Conservation (phyloP, 2,113 vertebrate genomes). For the Upupa epops region DNA sequence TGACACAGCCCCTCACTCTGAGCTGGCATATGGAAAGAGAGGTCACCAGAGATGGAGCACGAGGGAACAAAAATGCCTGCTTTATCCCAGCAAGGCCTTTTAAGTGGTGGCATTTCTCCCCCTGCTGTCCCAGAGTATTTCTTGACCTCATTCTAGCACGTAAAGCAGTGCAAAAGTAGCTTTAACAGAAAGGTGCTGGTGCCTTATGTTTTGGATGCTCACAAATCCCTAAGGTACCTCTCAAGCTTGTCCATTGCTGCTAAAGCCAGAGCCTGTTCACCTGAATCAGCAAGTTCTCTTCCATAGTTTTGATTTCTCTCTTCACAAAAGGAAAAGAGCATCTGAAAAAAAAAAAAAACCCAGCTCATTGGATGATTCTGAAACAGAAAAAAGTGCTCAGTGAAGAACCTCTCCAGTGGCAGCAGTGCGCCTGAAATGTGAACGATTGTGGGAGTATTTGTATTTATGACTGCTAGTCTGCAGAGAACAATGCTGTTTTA, state of each 20-base stretch:
- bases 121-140: not conserved
- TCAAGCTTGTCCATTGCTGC: not conserved
- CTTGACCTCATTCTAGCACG: not conserved
- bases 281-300: not conserved
- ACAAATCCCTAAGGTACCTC: not conserved
- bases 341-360: not conserved
- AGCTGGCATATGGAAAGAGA: not conserved
- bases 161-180: not conserved
- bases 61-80: not conserved
- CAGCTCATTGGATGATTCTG: not conserved
- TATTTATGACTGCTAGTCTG: not conserved
- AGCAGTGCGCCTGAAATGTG: not conserved
- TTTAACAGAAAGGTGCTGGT: not conserved
- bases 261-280: not conserved
- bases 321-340: not conserved
- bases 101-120: not conserved
- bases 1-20: not conserved
- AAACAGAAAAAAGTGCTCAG: not conserved
- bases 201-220: not conserved
- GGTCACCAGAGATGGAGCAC: not conserved
- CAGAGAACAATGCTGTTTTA: conserved; percentile 20
- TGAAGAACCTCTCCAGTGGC: not conserved
- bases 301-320: not conserved
- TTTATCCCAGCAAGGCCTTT: not conserved
- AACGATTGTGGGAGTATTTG: not conserved